Percentiles rank a stretch among this genome's conserved stretches.
Evolutionary conservation across 1,140 invertebrate species (phyloP).

Genomic region (Homalodisca vitripennis): DNA sequence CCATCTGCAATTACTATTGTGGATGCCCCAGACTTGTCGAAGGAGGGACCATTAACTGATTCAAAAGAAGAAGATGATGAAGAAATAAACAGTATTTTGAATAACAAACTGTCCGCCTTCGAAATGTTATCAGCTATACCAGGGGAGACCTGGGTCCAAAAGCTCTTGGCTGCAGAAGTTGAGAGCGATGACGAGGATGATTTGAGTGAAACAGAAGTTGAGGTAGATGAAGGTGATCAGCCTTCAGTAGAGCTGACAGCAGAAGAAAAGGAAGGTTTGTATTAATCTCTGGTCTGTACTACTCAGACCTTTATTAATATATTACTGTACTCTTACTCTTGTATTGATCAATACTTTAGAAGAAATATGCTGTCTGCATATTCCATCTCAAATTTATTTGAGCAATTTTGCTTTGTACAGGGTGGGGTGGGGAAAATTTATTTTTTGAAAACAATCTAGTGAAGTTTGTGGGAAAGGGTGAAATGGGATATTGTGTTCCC

Average conservation of each 20-base stretch:
- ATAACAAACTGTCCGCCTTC: slow-evolving; percentile 7
- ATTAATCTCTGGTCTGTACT: too few species aligned
- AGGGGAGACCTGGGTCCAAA: slow-evolving; percentile 15
- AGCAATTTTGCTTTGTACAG: too few species aligned
- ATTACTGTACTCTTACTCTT: too few species aligned
- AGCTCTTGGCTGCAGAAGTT: background rate
- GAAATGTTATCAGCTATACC: slow-evolving; percentile 12
- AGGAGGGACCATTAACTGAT: slow-evolving; percentile 36
- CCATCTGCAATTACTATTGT: slow-evolving; percentile 45
- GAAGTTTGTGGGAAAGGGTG: too few species aligned
- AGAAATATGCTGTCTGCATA: too few species aligned
- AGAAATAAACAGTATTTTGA: slow-evolving; percentile 23
- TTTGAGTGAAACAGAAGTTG: slow-evolving; percentile 48
- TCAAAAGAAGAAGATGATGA: slow-evolving; percentile 14
- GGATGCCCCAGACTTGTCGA: slow-evolving; percentile 46
- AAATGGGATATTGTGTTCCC: too few species aligned
- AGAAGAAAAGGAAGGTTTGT: slow-evolving; percentile 57
- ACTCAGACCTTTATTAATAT: too few species aligned
- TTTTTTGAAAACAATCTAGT: too few species aligned
- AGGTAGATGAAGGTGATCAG: slow-evolving; percentile 49
- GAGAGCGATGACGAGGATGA: slow-evolving; percentile 33
- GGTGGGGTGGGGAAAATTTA: too few species aligned
- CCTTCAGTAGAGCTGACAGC: slow-evolving; percentile 54
- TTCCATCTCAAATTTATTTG: too few species aligned
- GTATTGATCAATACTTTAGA: too few species aligned